Base-by-base conservation (phyloP, 2,113 vertebrate genomes). In the Rhabdomys dilectus region DNA sequence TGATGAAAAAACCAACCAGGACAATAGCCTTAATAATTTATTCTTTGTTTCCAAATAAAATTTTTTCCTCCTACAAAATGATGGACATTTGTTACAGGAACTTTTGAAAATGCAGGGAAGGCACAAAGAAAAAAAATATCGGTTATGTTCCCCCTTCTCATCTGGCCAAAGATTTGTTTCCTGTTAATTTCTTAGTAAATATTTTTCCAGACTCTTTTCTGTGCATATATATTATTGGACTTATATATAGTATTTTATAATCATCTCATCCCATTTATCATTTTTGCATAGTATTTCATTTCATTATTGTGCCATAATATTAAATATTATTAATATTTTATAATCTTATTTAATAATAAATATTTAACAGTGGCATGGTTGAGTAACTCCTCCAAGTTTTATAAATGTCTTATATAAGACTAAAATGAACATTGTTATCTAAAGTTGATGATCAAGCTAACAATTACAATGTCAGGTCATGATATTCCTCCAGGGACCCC, bases 101-200 rank as follows among this genome's bases (percentile, higher is more conserved):
- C 56, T n/a, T 96, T 87, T 45, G 31, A n/a, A 93, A 91, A 73
- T 45, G 70, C 31, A 73, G 76, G 75, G 34, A 45, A 86, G 77
- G 21, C 56, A 78, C 29, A 80, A 82, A 88, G 22, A 19, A 53
- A 26, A 51, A 68, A 78, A 75, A 86, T n/a, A n/a, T 24, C 4
- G 22, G 56, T 78, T 42, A 17, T 89, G 42, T 68, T 84, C 82
- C 39, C 26, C 26, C 36, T 84, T 42, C 21, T 51, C n/a, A 39
- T 91, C 24, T 91, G n/a, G 5, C 64, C 17, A 72, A 70, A 84
- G 29, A 53, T 70, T 86, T 82, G 68, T 45, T 86, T 78, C 13
- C 48, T 45, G 29, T 68, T 89, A 68, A 68, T 89, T 58, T 56
- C 1, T 77, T 70, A 39, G 62, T 77, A 66, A 51, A 64, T 68